These are phyloP conservation scores for Archivesica marissinica DNA, from an alignment of 1,140 invertebrate species.

Conservation along the genomic window DNA sequence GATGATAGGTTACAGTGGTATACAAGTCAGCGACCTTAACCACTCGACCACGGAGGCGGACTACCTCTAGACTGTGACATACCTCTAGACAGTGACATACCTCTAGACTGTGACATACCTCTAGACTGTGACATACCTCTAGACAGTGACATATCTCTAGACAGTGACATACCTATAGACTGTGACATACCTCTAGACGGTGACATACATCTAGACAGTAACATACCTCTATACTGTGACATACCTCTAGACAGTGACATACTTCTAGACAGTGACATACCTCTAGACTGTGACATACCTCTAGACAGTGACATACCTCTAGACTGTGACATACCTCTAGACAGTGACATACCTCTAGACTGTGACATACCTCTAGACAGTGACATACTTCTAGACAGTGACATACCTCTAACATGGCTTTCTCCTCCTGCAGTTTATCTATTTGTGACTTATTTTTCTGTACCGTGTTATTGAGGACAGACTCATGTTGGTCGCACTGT, in stretches of 20 bases:
- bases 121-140: neutral
- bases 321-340: neutral
- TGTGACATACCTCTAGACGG: neutral
- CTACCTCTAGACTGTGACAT: neutral
- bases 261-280: neutral
- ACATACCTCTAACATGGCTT: conserved; percentile 83
- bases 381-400: neutral
- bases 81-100: neutral
- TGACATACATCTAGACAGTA: no score
- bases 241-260: neutral
- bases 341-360: neutral
- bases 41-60: no score
- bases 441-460: conserved; percentile 78
- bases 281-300: neutral
- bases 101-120: neutral
- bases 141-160: neutral
- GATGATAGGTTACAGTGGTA: no score
- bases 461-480: conserved; percentile 73
- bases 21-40: no score
- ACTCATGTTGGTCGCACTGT: conserved; percentile 77
- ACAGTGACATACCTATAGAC: neutral
- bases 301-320: neutral
- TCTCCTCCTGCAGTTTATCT: conserved; percentile 82
- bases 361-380: neutral
- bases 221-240: no score